These are phyloP conservation scores for Ruditapes philippinarum DNA, from an alignment of 1,140 invertebrate species.

Conservation along the genomic window DNA sequence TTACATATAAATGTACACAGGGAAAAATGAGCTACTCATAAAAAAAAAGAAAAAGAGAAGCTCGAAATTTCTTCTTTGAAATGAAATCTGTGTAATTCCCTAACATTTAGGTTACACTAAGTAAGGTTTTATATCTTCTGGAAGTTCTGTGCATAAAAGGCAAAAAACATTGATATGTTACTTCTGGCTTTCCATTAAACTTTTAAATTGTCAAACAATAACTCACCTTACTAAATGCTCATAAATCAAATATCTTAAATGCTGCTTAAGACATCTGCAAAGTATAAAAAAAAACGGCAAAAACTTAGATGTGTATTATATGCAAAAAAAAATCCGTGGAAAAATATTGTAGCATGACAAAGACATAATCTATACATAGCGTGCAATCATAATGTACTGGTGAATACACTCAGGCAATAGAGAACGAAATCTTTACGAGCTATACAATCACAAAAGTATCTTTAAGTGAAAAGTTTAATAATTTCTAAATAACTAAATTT, in stretches of 20 bases:
- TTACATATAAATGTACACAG: no score
- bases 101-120: no score
- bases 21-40: no score
- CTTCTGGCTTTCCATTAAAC: background rate
- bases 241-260: background rate
- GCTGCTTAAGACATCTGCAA: background rate
- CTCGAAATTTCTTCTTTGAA: no score
- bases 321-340: background rate
- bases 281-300: background rate
- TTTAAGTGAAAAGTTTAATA: no score
- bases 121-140: no score
- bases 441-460: no score
- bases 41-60: no score
- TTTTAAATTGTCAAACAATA: background rate
- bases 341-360: background rate
- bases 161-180: background rate
- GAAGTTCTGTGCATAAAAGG: background rate
- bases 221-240: background rate
- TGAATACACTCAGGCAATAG: background rate
- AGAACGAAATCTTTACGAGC: background rate
- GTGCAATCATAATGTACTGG: background rate
- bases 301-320: no score
- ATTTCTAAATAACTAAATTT: no score
- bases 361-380: background rate
- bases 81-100: no score